phyloP scores from a whole-genome alignment of 64 coral and sea anemone species.

The Porites australiensis region DNA sequence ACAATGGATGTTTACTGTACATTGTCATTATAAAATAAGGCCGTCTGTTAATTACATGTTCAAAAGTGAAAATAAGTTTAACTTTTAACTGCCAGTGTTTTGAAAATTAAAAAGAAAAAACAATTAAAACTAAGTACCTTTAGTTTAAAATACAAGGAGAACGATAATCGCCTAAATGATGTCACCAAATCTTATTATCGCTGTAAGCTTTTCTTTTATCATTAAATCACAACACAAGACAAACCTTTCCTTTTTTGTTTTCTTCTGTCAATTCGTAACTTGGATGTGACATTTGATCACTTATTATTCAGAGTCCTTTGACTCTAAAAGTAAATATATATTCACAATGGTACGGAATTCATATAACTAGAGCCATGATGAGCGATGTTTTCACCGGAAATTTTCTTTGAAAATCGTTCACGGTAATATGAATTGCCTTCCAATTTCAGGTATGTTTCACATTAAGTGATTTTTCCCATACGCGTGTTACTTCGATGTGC shows the following conservation, averaged over 20 bases:
- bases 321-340: slow-evolving; percentile 6
- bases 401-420: neutral
- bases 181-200: slow-evolving; percentile 27
- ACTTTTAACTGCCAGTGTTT: too few relatives aligned
- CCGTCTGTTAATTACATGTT: neutral
- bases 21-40: neutral
- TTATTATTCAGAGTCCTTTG: slow-evolving; percentile 26
- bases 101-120: too few relatives aligned
- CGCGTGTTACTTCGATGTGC: neutral
- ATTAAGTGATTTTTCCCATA: neutral
- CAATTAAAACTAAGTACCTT: neutral
- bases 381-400: neutral
- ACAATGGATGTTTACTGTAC: neutral
- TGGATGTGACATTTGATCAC: slow-evolving; percentile 15
- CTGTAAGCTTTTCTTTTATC: neutral
- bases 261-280: neutral
- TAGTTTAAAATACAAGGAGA: neutral
- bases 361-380: neutral
- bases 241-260: neutral
- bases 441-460: neutral
- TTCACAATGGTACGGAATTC: neutral
- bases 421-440: neutral
- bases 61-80: too few relatives aligned
- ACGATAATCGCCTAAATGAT: neutral
- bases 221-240: neutral